Base-by-base conservation (phyloP, 2,888 invertebrate genomes). In the Conchocele bisecta region DNA sequence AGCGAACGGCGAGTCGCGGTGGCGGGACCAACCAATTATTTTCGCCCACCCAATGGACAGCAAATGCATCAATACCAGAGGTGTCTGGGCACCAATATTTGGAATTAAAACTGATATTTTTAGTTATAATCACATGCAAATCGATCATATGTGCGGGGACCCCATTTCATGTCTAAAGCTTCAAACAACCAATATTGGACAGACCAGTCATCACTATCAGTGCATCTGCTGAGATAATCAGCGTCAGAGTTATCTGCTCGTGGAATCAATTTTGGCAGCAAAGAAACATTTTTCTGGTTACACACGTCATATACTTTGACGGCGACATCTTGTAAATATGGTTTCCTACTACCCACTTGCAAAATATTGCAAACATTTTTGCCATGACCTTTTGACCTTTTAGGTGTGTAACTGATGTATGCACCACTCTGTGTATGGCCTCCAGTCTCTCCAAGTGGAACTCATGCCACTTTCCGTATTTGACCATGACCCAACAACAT, bases 11-110 rank as follows among this genome's bases (percentile, higher is more conserved):
- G n/a, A 79, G 37, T 4, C 67, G 50, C 11, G 69, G 72, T 9
- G 75, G 73, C 1, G 75, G 75, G 4, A 79, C 79, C 6, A 75
- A 33, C 75, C 75, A 79, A 41, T 68, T 70, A 33, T 67, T 64
- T 4, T 67, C 39, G 0, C 33, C 39, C 26, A 17, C 13, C 72
- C 75, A 79, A 20, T 7, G 5, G 0, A 56, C 44, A 1, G 15
- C 37, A 46, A 79, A 70, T 20, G 67, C 59, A 46, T 79, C 51
- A 17, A 73, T n/a, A 22, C 54, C 68, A 11, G 39, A 39, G 13
- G 67, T 64, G 15, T 64, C 64, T 15, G 58, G 73, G 26, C 61
- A 67, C 68, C 67, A 73, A 28, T 35, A 70, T 37, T 64, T 68
- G 11, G 81, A 74, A 69, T 63, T 66, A 54, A 73, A 73, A 17